Evolutionary conservation across 2,797 vertebrate species (phyloP).

Genomic region (Eidolon dupreanum): DNA sequence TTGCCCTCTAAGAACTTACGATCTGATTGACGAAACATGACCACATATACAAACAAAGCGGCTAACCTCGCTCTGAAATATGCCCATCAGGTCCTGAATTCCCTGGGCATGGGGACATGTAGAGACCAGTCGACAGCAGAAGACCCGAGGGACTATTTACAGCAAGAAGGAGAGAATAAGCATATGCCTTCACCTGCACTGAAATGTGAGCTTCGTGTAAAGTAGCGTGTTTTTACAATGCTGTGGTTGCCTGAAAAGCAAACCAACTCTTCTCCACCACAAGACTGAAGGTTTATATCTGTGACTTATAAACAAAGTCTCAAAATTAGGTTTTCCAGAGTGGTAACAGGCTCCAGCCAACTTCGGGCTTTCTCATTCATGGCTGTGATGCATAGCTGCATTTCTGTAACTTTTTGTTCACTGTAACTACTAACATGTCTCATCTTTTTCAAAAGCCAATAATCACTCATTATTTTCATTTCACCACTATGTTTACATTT

Average conservation of each 20-base stretch:
- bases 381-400: fast-evolving
- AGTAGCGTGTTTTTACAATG: not conserved
- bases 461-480: not conserved
- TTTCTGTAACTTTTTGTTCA: not conserved
- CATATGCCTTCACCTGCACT: not conserved
- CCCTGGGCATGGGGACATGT: not conserved
- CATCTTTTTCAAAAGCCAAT: not conserved
- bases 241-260: not conserved
- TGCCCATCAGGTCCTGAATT: not conserved
- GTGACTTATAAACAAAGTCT: not conserved
- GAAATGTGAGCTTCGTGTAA: not conserved
- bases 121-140: not conserved
- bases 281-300: not conserved
- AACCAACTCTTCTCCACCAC: not conserved
- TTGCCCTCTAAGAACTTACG: not conserved
- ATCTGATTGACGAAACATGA: not conserved
- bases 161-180: not conserved
- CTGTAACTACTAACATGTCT: not conserved
- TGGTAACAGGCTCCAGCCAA: not conserved
- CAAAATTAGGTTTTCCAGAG: not conserved
- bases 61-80: not conserved
- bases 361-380: not conserved
- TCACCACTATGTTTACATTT: not conserved
- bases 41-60: not conserved
- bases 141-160: not conserved